These are phyloP conservation scores for Brachionus plicatilis DNA, from an alignment of 1,140 invertebrate genomes.

Conservation along the genomic window DNA sequence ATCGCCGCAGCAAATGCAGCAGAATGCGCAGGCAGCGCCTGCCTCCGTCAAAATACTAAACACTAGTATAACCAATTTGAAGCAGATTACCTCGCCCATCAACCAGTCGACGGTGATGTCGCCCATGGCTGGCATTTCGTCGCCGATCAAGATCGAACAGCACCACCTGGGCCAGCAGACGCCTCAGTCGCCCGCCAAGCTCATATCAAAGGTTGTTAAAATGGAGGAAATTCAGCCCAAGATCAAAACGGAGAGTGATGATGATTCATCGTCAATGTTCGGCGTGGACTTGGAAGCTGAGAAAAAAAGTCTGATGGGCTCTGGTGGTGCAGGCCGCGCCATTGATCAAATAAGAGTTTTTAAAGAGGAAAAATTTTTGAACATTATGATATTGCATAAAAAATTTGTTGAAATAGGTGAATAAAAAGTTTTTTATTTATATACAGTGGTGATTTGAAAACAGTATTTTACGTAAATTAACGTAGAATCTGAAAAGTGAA, in stretches of 20 bases:
- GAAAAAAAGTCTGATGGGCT: not conserved
- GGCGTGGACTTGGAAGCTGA: conserved; percentile 5
- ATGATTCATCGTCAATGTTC: not conserved
- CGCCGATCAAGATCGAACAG: not conserved
- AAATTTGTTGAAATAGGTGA: conserved; percentile 45
- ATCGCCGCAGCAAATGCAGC: conserved; percentile 5
- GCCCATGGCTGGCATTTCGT: not conserved
- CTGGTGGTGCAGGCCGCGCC: not conserved
- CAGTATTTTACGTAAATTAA: too few relatives aligned
- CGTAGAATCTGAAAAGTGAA: too few relatives aligned
- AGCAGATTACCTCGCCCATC: not conserved
- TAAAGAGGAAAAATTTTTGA: conserved; percentile 32
- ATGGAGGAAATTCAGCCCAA: not conserved
- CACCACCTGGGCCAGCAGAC: not conserved
- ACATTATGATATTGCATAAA: conserved; percentile 31
- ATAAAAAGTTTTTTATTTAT: not conserved
- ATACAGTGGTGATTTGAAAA: too few relatives aligned
- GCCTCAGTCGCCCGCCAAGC: conserved; percentile 11
- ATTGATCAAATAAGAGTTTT: conserved; percentile 1
- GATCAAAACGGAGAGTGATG: not conserved
- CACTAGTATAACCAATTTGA: not conserved
- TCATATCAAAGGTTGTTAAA: not conserved
- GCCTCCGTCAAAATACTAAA: conserved; percentile 17
- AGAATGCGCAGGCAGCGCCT: not conserved
- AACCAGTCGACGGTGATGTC: not conserved